These are phyloP conservation scores for Drosophila quadrilineata DNA, from an alignment of 1,140 invertebrate species.

Conservation along the genomic window DNA sequence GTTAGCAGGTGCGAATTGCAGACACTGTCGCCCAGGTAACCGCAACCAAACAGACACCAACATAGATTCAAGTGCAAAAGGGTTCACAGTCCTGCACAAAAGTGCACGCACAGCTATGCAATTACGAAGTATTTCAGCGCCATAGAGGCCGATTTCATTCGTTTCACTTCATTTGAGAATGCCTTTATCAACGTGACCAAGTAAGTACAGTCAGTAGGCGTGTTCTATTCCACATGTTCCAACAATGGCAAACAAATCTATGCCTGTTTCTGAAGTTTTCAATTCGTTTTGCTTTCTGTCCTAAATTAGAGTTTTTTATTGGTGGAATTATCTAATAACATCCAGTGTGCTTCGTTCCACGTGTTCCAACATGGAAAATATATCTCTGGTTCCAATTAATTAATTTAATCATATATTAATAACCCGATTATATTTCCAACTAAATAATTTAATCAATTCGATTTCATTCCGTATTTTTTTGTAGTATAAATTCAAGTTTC, in stretches of 20 bases:
- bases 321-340: neutral
- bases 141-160: too few species aligned
- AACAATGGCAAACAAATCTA: neutral
- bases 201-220: neutral
- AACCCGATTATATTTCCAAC: too few species aligned
- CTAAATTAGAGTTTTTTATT: too few species aligned
- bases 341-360: neutral
- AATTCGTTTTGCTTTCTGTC: neutral
- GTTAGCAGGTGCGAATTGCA: constrained; percentile 40
- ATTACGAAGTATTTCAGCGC: constrained; percentile 4
- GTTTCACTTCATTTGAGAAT: too few species aligned
- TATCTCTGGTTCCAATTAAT: too few species aligned
- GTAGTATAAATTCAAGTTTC: too few species aligned
- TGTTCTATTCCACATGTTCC: constrained; percentile 8
- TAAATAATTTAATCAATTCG: too few species aligned
- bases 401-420: too few species aligned
- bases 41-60: constrained; percentile 20
- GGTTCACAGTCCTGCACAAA: constrained; percentile 7
- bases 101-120: constrained; percentile 2
- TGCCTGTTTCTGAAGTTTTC: neutral
- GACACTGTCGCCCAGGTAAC: constrained; percentile 30
- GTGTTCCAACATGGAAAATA: neutral
- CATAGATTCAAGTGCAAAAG: neutral
- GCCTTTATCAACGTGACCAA: too few species aligned
- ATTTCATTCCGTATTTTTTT: too few species aligned